These are phyloP conservation scores for Trachemys scripta DNA, from an alignment of 2,113 vertebrate genomes.

Conservation along the genomic window DNA sequence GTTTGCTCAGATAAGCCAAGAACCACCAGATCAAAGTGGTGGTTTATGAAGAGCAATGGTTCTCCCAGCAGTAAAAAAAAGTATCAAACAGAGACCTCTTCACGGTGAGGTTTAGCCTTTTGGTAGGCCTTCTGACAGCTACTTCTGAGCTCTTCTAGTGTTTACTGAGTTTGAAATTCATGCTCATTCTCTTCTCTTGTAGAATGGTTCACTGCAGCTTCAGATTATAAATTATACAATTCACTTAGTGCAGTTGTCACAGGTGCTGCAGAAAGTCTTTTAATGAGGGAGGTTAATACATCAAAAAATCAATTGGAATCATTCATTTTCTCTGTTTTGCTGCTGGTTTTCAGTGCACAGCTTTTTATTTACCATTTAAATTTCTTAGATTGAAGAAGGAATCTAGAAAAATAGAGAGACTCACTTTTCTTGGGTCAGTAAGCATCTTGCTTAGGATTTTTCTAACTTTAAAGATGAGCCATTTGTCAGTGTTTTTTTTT, in stretches of 20 bases:
- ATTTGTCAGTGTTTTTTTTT: background rate
- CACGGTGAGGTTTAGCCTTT: background rate
- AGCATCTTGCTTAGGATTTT: background rate
- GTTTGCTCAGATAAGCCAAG: constrained; percentile 21
- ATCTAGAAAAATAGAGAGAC: constrained; percentile 9
- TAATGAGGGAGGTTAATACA: background rate
- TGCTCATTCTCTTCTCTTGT: background rate
- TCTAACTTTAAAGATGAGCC: background rate
- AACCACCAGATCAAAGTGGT: constrained; percentile 1
- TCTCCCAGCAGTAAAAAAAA: constrained; percentile 7
- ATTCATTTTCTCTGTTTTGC: background rate
- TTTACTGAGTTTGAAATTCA: constrained; percentile 17
- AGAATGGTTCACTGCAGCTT: background rate
- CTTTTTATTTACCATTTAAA: constrained; percentile 53
- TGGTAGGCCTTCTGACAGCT: constrained; percentile 8
- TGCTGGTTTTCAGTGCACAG: constrained; percentile 7
- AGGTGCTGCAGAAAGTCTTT: background rate
- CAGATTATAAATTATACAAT: background rate
- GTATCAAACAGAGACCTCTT: constrained; percentile 29
- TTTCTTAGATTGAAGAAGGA: constrained; percentile 28
- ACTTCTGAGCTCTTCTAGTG: constrained; percentile 37
- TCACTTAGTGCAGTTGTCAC: background rate
- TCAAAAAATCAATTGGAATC: background rate
- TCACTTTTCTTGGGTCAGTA: background rate
- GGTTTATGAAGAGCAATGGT: constrained; percentile 12